Base-by-base conservation (phyloP, 2,888 invertebrate species). In the Brachypalpus laphriformis region DNA sequence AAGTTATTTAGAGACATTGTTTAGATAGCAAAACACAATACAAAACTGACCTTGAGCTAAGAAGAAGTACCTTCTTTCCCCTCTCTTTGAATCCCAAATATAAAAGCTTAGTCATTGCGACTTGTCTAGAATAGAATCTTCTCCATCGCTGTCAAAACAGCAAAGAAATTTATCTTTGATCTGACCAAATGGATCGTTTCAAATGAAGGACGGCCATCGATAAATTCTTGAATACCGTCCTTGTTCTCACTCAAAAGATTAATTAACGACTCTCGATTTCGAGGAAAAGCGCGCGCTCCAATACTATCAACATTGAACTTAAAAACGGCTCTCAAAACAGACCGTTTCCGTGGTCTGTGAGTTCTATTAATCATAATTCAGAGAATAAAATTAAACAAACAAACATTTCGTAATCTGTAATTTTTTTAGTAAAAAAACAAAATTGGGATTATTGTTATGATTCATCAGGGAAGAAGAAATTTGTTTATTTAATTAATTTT, bases 311-410 rank as follows among this genome's bases (percentile, higher is more conserved):
- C 16, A 54, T 54, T 68, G 25, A 68, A 54, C 40, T 28, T 28
- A 6, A 34, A 59, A 57, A 37, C 57, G 25, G n/a, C 7, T 45
- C 6, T 9, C 45, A 49, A 65, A 49, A 20, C 28, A 65, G 9
- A 42, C n/a, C n/a, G n/a, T 59, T 66, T 51, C 31, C 25, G 16
- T 16, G 40, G 37, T 14, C 47, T n/a, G 47, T 16, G 3, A n/a
- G 14, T 28, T 51, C 18, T 34, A 59, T 49, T 59, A 71, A 71
- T 71, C 56, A 49, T 49, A 71, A 28, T 49, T 59, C 37, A 47
- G 16, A 40, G 28, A 47, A 37, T 25, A 22, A 22, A 47, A 49
- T 47, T 20, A 59, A 59, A 37, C 37, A 57, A 47, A 22, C 16
- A 31, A 31, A 31, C 20, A 37, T 37, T 37, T 37, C 11, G 2